Evolutionary conservation across 1,140 invertebrate species (phyloP).

Genomic region (Ostrea denselamellosa): DNA sequence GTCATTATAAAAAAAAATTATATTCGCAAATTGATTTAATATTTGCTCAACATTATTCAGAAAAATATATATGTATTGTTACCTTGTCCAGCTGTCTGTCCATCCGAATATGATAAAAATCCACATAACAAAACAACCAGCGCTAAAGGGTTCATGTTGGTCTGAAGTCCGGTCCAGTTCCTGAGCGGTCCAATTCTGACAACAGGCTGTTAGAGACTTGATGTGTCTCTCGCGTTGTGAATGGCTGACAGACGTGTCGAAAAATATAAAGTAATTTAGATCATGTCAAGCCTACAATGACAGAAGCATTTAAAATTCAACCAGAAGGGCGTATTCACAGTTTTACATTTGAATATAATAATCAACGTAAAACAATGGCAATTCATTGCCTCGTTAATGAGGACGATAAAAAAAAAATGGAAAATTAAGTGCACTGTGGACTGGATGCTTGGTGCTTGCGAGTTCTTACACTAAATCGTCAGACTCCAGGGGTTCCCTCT

Average conservation of each 20-base stretch:
- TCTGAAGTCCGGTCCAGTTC: background rate
- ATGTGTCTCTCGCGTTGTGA: slow-evolving; percentile 2
- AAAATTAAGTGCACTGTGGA: background rate
- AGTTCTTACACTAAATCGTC: no score
- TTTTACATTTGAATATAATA: slow-evolving; percentile 29
- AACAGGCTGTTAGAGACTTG: background rate
- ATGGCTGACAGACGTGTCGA: background rate
- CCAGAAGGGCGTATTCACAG: background rate
- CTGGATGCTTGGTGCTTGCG: background rate
- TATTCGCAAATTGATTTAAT: no score
- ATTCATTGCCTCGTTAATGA: slow-evolving; percentile 26
- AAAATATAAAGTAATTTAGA: slow-evolving; percentile 37
- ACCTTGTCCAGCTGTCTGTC: background rate
- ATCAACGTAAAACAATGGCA: slow-evolving; percentile 13
- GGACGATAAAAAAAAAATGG: background rate
- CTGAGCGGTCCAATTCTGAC: background rate
- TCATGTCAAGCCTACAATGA: background rate
- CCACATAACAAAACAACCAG: background rate
- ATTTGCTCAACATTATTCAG: no score
- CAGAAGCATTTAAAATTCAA: slow-evolving; percentile 17
- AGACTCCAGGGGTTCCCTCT: no score
- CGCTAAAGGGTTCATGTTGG: background rate
- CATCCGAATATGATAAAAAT: background rate
- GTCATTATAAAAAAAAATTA: no score
- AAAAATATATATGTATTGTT: no score